Evolutionary conservation across 2,113 vertebrate species (phyloP), one percentile per base, ranked within the genome.

Genomic region (Polypterus senegalus): DNA sequence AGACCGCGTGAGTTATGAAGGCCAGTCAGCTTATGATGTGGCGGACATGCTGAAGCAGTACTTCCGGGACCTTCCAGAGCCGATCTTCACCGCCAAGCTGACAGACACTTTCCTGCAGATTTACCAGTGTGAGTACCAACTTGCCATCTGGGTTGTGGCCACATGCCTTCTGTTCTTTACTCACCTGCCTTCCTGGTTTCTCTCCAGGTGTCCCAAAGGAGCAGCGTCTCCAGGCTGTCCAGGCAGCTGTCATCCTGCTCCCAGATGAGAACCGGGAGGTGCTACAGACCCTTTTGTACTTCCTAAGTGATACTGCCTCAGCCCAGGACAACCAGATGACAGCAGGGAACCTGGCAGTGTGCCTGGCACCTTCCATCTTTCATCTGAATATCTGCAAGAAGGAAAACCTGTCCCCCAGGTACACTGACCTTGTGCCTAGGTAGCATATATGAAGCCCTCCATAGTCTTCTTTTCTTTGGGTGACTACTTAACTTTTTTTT

Each of bases 251-350:
- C 6, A 73, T 91, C 64, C 83, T 93, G 56, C 81, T 93, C 68
- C 89, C 91, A 0, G 91, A 93, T 0, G 89, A 92, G 79, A 92
- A 91, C 78, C 62, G 89, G 9, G 91, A 93, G 75, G 90, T 91
- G 64, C 82, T 93, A 55, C 90, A 93, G 81, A 90, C 91, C 1
- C 66, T 93, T 64, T 82, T 93, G 46, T 92, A 88, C 76, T 93
- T 93, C 76, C 79, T 93, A 57, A 92, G 89, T 0, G 91, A 93
- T 67, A 88, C 91, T 0, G 87, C 90, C 56, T 88, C 79, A 0
- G 89, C 88, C 0, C 75, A 89, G 67, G 86, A 86, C 67, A 93
- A 92, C 80, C 91, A 93, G 77, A 93, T 92, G 91, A 93, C 88
- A 0, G 84, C 89, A 0, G 84, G 89, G 4, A 93, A 86, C 77